Evolutionary conservation across 2,888 invertebrate species (phyloP).

Genomic region (Heteropelma amictum): DNA sequence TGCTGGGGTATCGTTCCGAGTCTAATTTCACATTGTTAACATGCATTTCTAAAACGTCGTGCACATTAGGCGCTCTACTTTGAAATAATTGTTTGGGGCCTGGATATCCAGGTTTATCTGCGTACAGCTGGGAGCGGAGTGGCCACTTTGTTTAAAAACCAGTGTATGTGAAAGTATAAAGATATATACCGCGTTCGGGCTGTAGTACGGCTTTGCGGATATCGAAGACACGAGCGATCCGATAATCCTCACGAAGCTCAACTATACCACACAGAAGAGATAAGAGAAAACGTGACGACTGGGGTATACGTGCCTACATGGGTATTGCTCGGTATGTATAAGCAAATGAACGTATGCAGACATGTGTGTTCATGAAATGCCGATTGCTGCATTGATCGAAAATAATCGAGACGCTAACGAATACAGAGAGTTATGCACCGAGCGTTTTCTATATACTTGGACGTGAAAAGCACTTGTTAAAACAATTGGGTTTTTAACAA

Average conservation of each 20-base stretch:
- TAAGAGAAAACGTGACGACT: constrained; percentile 61
- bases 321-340: background rate
- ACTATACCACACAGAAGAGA: constrained; percentile 46
- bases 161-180: background rate
- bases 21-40: too few relatives aligned
- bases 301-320: constrained; percentile 23
- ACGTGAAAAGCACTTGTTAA: constrained; percentile 28
- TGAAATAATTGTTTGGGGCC: too few relatives aligned
- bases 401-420: constrained; percentile 29
- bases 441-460: background rate
- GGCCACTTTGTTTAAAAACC: background rate
- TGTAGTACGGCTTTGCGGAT: constrained; percentile 47
- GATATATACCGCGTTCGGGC: background rate
- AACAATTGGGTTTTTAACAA: constrained; percentile 20
- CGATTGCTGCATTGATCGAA: constrained; percentile 37
- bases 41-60: too few relatives aligned
- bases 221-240: constrained; percentile 60
- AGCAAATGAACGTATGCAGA: background rate
- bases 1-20: too few relatives aligned
- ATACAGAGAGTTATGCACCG: background rate
- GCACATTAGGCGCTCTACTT: too few relatives aligned
- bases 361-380: background rate
- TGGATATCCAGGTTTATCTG: too few relatives aligned
- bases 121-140: too few relatives aligned
- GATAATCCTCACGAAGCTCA: constrained; percentile 65